A percentile compares a stretch with the other conserved stretches of the same genome.
Conservation (phyloP, 1,140 invertebrate species). For the Ceratosolen solmsi region DNA sequence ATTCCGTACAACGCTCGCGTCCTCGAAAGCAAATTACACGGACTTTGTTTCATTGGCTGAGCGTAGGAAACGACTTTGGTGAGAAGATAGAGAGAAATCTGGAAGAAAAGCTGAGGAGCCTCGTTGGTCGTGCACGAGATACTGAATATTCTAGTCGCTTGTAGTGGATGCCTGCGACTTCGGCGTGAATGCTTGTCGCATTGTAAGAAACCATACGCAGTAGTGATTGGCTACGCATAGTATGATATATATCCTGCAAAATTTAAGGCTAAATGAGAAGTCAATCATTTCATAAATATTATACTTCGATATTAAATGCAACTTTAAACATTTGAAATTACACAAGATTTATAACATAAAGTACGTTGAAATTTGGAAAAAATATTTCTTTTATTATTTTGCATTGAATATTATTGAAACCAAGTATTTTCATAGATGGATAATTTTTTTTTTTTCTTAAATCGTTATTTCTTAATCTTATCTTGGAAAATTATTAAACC, state of each 20-base stretch:
- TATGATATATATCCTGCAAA: not conserved
- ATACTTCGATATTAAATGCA: too few relatives aligned
- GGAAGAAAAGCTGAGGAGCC: not conserved
- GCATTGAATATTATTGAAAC: too few relatives aligned
- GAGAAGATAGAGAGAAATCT: not conserved
- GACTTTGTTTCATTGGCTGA: constrained; percentile 29
- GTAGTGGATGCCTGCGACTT: not conserved
- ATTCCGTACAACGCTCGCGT: constrained; percentile 11
- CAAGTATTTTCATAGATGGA: too few relatives aligned
- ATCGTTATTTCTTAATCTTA: too few relatives aligned
- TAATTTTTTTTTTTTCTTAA: too few relatives aligned
- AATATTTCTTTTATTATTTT: too few relatives aligned
- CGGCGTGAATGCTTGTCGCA: not conserved
- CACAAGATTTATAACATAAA: too few relatives aligned
- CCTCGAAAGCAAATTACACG: constrained; percentile 19
- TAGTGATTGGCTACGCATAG: not conserved
- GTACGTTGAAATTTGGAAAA: too few relatives aligned
- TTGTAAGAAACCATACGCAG: not conserved
- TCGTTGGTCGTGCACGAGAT: not conserved
- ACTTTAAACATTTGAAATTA: too few relatives aligned
- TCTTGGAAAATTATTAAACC: too few relatives aligned
- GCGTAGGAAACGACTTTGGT: not conserved
- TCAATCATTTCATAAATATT: not conserved
- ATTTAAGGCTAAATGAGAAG: not conserved
- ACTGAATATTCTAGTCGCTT: constrained; percentile 2